phyloP scores from a whole-genome alignment of 2,797 vertebrate genomes.

The Sphaeramia orbicularis region DNA sequence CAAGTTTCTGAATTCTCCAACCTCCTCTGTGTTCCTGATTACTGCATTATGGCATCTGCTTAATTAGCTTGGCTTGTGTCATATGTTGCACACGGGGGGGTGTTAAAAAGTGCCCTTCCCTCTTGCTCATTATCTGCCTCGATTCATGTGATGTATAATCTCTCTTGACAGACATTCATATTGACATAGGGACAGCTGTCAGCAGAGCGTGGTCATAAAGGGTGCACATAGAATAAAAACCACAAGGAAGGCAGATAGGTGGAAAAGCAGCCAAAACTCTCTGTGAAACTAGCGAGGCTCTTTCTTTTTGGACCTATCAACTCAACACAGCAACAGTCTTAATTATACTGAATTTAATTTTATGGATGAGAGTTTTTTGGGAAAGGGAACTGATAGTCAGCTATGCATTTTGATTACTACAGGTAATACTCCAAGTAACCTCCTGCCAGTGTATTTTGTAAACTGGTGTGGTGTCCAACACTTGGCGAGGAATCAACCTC shows the following conservation, averaged over 20 bases:
- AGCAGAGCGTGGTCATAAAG: slow-evolving; percentile 74
- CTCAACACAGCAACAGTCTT: slow-evolving; percentile 65
- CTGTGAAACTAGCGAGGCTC: slow-evolving; percentile 57
- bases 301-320: slow-evolving; percentile 65
- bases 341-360: slow-evolving; percentile 76
- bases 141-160: slow-evolving; percentile 84
- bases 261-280: slow-evolving; percentile 58
- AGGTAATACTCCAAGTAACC: slow-evolving; percentile 72
- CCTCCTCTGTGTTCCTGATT: slow-evolving; percentile 83
- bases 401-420: slow-evolving; percentile 76
- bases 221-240: slow-evolving; percentile 63
- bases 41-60: slow-evolving; percentile 85
- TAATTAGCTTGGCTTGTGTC: slow-evolving; percentile 86
- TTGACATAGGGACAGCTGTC: slow-evolving; percentile 84
- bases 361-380: slow-evolving; percentile 74
- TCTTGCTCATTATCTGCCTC: slow-evolving; percentile 84
- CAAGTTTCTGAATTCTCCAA: slow-evolving; percentile 82
- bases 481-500: slow-evolving; percentile 73
- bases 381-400: slow-evolving; percentile 55
- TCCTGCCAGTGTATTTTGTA: slow-evolving; percentile 67
- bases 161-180: slow-evolving; percentile 83
- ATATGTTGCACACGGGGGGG: slow-evolving; percentile 82
- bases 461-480: slow-evolving; percentile 62
- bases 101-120: slow-evolving; percentile 83
- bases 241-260: slow-evolving; percentile 57